These are phyloP conservation scores for Palythoa grandiflora DNA, from an alignment of 92 coral and sea anemone genomes.

Conservation along the genomic window DNA sequence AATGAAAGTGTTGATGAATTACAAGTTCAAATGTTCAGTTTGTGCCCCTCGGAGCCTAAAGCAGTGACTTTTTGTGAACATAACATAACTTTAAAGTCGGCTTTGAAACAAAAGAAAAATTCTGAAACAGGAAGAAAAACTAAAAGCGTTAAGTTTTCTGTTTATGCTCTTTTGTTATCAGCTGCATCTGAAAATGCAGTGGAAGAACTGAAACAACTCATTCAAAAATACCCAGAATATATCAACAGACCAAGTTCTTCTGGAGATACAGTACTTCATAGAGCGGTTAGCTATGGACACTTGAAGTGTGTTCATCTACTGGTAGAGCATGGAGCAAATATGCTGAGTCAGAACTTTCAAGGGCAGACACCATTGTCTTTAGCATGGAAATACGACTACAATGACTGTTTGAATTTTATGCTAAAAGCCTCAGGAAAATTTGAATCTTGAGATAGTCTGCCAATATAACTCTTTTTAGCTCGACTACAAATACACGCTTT, in stretches of 20 bases:
- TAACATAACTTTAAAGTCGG: background rate
- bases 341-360: background rate
- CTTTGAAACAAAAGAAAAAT: background rate
- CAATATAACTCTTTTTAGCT: too few species aligned
- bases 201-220: constrained; percentile 13
- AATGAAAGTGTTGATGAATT: background rate
- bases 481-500: too few species aligned
- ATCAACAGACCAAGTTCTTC: constrained; percentile 1
- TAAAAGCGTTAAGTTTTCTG: background rate
- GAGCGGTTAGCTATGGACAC: background rate
- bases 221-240: background rate
- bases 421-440: background rate
- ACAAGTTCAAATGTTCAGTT: background rate
- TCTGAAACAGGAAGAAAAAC: background rate
- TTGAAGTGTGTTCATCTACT: constrained; percentile 9
- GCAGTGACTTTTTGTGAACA: too few species aligned
- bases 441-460: background rate
- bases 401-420: constrained; percentile 23
- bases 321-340: constrained; percentile 24
- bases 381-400: constrained; percentile 17
- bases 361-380: constrained; percentile 25
- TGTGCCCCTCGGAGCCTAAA: background rate
- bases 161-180: constrained; percentile 8
- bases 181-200: constrained; percentile 34
- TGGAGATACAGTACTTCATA: background rate